These are phyloP conservation scores for Apodemia zela DNA, from an alignment of 2,888 invertebrate species.

Conservation along the genomic window DNA sequence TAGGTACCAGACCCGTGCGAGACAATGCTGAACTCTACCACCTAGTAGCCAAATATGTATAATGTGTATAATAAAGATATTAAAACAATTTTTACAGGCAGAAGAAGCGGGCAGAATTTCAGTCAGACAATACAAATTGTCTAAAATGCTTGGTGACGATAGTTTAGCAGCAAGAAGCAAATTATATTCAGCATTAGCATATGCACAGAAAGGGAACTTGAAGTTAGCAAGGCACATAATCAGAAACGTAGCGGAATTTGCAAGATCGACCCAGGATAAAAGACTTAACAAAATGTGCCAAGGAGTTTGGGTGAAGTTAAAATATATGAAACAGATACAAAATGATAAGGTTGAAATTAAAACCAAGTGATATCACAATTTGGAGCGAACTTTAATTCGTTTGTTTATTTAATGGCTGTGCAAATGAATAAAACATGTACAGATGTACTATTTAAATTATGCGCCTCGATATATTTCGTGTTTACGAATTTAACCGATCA, in stretches of 20 bases:
- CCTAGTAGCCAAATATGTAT: no score
- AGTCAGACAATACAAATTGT: conserved; percentile 89
- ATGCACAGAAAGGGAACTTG: conserved; percentile 89
- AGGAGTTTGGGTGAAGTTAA: conserved; percentile 92
- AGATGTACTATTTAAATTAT: no score
- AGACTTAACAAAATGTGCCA: conserved; percentile 89
- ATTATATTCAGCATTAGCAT: conserved; percentile 92
- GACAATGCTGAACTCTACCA: no score
- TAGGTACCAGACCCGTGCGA: no score
- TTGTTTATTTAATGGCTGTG: conserved; percentile 17
- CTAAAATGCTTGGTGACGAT: conserved; percentile 90
- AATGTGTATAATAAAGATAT: background rate
- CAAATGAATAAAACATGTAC: conserved; percentile 12
- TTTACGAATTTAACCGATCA: no score
- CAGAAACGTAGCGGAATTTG: conserved; percentile 55
- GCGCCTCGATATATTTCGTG: no score
- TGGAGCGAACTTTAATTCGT: background rate
- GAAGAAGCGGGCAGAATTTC: conserved; percentile 94
- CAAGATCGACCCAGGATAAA: conserved; percentile 75
- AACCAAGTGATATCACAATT: background rate
- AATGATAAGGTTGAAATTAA: conserved; percentile 28
- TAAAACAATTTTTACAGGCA: conserved; percentile 80
- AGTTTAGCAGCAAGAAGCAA: conserved; percentile 89
- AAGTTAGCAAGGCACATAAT: conserved; percentile 83
- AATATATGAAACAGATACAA: conserved; percentile 69